phyloP scores from a whole-genome alignment of 2,888 invertebrate genomes.

The Andrena flavipes region DNA sequence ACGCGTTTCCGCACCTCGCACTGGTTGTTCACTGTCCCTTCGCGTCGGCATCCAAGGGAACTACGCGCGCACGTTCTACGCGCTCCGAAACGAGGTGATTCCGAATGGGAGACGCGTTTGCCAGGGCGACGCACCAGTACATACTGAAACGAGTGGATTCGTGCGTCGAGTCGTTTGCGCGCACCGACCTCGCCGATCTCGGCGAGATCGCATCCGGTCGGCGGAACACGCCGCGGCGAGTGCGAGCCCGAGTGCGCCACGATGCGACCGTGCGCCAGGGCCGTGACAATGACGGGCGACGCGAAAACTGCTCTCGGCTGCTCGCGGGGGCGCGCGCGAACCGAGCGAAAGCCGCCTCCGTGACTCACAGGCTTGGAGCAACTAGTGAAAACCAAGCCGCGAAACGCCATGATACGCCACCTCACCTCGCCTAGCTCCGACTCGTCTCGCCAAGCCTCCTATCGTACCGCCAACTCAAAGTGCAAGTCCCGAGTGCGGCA shows the following conservation, averaged over 20 bases:
- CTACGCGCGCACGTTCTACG: neutral
- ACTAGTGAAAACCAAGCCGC: conserved; percentile 19
- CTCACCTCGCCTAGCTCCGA: conserved; percentile 7
- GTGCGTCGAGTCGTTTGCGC: conserved; percentile 28
- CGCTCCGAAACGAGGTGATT: neutral
- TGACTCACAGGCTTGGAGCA: conserved; percentile 46
- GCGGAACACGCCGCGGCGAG: neutral
- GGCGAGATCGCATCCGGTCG: conserved; percentile 40
- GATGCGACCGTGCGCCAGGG: neutral
- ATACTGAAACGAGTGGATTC: conserved; percentile 20
- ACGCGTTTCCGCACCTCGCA: conserved; percentile 5
- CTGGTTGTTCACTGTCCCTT: neutral
- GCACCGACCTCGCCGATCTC: conserved; percentile 27
- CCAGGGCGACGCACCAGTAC: conserved; percentile 3
- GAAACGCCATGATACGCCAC: conserved; percentile 22
- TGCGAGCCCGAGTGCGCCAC: neutral
- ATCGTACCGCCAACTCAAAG: conserved; percentile 65
- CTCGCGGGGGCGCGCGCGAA: conserved; percentile 23
- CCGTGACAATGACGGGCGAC: conserved; percentile 9
- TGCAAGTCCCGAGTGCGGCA: conserved; percentile 64
- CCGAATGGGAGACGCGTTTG: neutral
- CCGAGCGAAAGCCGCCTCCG: conserved; percentile 49
- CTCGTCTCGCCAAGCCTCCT: conserved; percentile 27
- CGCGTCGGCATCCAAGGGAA: neutral
- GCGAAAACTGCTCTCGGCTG: conserved; percentile 40